A percentile compares a stretch with the other conserved stretches of the same genome.
Evolutionary conservation across 2,797 vertebrate species (phyloP).

Genomic region (Peromyscus attwateri): DNA sequence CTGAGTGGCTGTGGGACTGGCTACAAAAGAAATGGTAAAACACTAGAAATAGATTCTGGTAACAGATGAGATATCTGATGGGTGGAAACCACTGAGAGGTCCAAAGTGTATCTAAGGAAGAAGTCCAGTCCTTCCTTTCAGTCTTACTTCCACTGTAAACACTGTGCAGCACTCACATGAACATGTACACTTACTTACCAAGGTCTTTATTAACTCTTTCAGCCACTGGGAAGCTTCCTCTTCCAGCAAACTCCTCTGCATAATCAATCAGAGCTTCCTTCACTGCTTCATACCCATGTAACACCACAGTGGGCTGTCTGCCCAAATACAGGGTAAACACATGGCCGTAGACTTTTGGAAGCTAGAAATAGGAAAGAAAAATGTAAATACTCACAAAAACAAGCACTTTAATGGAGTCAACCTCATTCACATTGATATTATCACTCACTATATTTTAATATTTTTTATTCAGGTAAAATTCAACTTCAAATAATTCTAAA

Average conservation of each 20-base stretch:
- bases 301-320: slow-evolving; percentile 68
- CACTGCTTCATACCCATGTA: slow-evolving; percentile 78
- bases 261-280: slow-evolving; percentile 81
- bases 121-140: neutral
- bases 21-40: neutral
- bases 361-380: slow-evolving; percentile 21
- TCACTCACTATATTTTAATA: neutral
- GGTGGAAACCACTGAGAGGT: fast-evolving
- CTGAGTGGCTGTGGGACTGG: too few species aligned
- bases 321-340: slow-evolving; percentile 84
- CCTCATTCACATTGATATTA: neutral
- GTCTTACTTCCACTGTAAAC: fast-evolving
- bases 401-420: neutral
- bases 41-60: neutral
- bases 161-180: fast-evolving
- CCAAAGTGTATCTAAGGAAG: fast-evolving
- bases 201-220: neutral
- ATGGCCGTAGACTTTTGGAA: slow-evolving; percentile 78
- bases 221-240: neutral
- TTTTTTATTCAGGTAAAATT: neutral
- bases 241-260: slow-evolving; percentile 79
- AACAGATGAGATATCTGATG: neutral
- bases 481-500: neutral
- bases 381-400: neutral
- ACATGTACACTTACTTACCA: neutral